Evolutionary conservation across 2,888 invertebrate species (phyloP), one percentile per base, ranked within the genome.

Genomic region (Polyploca ridens): DNA sequence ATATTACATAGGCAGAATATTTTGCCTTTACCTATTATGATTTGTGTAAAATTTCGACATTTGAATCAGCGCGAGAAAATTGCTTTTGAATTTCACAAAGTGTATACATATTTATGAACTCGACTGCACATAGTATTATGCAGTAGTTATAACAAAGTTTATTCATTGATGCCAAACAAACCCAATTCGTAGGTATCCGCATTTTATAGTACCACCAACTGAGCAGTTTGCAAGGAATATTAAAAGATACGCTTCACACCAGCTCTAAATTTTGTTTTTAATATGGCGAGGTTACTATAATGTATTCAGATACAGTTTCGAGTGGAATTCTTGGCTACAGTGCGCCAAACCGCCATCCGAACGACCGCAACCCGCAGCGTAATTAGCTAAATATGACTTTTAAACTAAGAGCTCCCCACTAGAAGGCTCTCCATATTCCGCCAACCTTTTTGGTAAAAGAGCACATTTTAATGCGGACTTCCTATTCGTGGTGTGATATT

Each of bases 361-460:
- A 75, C 84, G 78, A 78, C 86, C 83, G 77, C 86, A 78, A 76
- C 77, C 83, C 86, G 81, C 84, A 82, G 77, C 80, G 84, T 90
- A 90, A 91, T 91, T 91, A 90, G 89, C 89, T 89, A 88, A 90
- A 91, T 91, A 90, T 89, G 87, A 90, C 90, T 90, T 90, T 89
- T 87, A 89, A 90, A 90, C 88, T 86, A 87, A 88, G 86, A 87
- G 85, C 84, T 78, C 79, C 79, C 76, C 66, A 79, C 82, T 79
- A 83, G 81, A 81, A 83, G 79, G 82, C 83, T 85, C 81, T 83
- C 74, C 78, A 81, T 84, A 83, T 84, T 81, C 82, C 74, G 69
- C 75, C 72, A 77, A 82, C 83, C 84, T 85, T 88, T 89, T 88
- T 82, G 77, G 79, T 80, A 80, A 82, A 83, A 78, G 81, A 82